A percentile compares a stretch with the other conserved stretches of the same genome.
Evolutionary conservation across 2,888 invertebrate species (phyloP).

Genomic region (Xylota segnis): DNA sequence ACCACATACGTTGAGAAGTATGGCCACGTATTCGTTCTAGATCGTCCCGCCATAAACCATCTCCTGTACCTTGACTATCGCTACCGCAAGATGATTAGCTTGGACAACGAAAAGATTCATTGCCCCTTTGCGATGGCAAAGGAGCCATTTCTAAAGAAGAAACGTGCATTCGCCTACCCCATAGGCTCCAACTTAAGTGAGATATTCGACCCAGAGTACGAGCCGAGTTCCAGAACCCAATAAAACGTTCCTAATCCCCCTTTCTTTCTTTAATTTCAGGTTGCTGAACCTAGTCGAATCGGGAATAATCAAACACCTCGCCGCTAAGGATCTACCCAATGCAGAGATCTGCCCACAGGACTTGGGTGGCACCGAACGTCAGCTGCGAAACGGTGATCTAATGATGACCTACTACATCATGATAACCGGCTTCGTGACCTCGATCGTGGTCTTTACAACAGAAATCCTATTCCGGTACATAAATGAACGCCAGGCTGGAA

Average conservation of each 20-base stretch:
- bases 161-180: constrained; percentile 90
- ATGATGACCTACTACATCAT: constrained; percentile 92
- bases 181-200: constrained; percentile 86
- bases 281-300: constrained; percentile 89
- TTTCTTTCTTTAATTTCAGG: constrained; percentile 84
- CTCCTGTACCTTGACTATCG: constrained; percentile 90
- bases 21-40: constrained; percentile 88
- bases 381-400: constrained; percentile 90
- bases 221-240: neutral
- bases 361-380: constrained; percentile 91
- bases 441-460: constrained; percentile 87
- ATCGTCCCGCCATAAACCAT: constrained; percentile 88
- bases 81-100: constrained; percentile 86
- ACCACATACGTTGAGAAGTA: constrained; percentile 84
- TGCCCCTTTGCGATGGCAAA: constrained; percentile 92
- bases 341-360: constrained; percentile 93
- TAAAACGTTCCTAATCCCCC: neutral
- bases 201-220: constrained; percentile 90
- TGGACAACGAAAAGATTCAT: constrained; percentile 87
- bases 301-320: constrained; percentile 90
- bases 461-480: constrained; percentile 86
- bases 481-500: constrained; percentile 79
- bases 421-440: constrained; percentile 88
- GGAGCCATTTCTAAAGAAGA: constrained; percentile 87
- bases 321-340: constrained; percentile 88